These are phyloP conservation scores for Myopa tessellatipennis DNA, from an alignment of 2,888 invertebrate species.

Conservation along the genomic window DNA sequence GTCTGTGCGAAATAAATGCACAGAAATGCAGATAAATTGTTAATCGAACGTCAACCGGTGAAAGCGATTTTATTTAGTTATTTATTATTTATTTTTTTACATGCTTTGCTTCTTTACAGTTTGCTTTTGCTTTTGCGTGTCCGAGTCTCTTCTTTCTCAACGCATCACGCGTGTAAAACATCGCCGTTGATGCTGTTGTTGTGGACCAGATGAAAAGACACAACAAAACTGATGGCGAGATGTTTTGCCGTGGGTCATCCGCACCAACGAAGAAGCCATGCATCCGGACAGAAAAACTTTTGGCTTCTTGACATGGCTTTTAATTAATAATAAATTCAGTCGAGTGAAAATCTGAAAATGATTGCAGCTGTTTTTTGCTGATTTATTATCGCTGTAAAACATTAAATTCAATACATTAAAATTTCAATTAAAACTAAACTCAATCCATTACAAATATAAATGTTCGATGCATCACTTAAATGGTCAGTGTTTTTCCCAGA, in stretches of 20 bases:
- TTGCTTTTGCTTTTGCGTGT: neutral
- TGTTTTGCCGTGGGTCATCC: neutral
- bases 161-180: neutral
- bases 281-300: neutral
- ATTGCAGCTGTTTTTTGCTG: neutral
- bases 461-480: neutral
- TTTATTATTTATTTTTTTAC: neutral
- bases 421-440: neutral
- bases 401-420: neutral
- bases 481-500: too few relatives aligned
- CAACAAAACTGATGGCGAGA: neutral
- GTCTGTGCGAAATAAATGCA: neutral
- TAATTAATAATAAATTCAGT: neutral
- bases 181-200: neutral
- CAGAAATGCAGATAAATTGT: slow-evolving; percentile 27
- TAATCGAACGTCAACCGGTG: slow-evolving; percentile 42
- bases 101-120: neutral
- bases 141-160: neutral
- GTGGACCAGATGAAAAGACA: neutral
- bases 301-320: neutral
- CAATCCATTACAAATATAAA: neutral
- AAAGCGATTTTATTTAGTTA: slow-evolving; percentile 42
- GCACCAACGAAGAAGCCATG: neutral
- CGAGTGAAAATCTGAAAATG: neutral
- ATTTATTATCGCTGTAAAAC: neutral